phyloP scores from a whole-genome alignment of 2,797 vertebrate genomes.

The Falco columbarius region DNA sequence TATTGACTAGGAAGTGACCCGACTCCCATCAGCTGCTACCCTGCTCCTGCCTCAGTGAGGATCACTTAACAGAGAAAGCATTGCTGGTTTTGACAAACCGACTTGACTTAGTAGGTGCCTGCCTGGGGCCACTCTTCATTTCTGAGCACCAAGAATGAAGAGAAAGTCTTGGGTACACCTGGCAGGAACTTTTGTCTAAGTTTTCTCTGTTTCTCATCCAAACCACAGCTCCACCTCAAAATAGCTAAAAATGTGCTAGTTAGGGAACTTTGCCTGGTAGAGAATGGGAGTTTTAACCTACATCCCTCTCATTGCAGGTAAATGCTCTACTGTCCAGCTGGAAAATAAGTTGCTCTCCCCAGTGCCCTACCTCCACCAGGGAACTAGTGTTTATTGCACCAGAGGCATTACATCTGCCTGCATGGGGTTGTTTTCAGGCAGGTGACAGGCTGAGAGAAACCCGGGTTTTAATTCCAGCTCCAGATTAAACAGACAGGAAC shows the following conservation, averaged over 20 bases:
- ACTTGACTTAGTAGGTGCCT: background rate
- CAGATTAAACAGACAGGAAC: background rate
- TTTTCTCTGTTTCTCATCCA: background rate
- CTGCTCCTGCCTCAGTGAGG: background rate
- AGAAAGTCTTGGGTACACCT: background rate
- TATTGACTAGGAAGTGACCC: background rate
- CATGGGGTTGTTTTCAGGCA: background rate
- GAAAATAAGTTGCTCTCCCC: background rate
- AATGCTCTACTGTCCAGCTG: background rate
- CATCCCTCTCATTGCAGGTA: background rate
- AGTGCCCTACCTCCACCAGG: background rate
- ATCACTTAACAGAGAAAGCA: background rate
- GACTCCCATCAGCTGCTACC: background rate
- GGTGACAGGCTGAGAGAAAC: background rate
- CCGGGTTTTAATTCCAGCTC: background rate
- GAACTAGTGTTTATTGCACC: background rate
- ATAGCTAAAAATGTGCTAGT: background rate
- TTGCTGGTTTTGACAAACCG: background rate
- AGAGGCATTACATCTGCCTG: background rate
- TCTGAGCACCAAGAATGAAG: background rate
- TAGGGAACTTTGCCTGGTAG: background rate
- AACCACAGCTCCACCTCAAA: background rate
- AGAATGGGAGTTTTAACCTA: background rate
- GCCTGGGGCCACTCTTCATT: background rate
- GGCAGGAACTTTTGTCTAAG: background rate